These are phyloP conservation scores for Horisme vitalbata DNA, from an alignment of 2,888 invertebrate genomes.

Conservation along the genomic window DNA sequence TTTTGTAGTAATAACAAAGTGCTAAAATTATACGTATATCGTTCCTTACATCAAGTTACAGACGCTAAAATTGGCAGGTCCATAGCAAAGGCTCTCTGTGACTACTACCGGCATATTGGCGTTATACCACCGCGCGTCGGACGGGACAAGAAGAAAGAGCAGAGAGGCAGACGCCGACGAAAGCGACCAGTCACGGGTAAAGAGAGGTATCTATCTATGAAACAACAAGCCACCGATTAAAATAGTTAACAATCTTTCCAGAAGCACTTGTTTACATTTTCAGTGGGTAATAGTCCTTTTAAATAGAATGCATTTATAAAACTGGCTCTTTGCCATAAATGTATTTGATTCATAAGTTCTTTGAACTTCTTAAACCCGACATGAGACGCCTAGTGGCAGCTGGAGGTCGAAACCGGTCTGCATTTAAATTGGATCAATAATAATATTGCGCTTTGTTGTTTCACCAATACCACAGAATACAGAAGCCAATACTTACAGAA, in stretches of 20 bases:
- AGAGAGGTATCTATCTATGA: constrained; percentile 49
- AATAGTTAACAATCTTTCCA: constrained; percentile 1
- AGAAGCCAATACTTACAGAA: no score
- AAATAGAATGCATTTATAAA: constrained; percentile 4
- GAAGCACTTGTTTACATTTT: constrained; percentile 13
- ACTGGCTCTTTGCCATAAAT: constrained; percentile 18
- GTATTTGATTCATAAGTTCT: constrained; percentile 21
- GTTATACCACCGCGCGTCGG: constrained; percentile 75
- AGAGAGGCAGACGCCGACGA: constrained; percentile 57
- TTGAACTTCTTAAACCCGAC: constrained; percentile 18
- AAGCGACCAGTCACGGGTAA: constrained; percentile 58
- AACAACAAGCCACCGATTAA: no score
- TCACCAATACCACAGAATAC: no score
- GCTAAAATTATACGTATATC: no score
- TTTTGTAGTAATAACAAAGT: no score
- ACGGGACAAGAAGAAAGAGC: constrained; percentile 60
- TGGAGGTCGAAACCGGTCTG: constrained; percentile 7
- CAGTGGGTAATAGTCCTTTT: constrained; percentile 4
- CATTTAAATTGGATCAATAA: no score
- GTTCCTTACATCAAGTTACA: constrained; percentile 34
- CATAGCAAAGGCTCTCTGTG: constrained; percentile 80
- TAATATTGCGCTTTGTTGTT: no score
- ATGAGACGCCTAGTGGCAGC: constrained; percentile 5
- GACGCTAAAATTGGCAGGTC: constrained; percentile 70
- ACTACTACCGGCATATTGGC: constrained; percentile 82